Evolutionary conservation across 2,888 invertebrate species (phyloP), one percentile per base, ranked within the genome.

Genomic region (Phyto melanocephala): DNA sequence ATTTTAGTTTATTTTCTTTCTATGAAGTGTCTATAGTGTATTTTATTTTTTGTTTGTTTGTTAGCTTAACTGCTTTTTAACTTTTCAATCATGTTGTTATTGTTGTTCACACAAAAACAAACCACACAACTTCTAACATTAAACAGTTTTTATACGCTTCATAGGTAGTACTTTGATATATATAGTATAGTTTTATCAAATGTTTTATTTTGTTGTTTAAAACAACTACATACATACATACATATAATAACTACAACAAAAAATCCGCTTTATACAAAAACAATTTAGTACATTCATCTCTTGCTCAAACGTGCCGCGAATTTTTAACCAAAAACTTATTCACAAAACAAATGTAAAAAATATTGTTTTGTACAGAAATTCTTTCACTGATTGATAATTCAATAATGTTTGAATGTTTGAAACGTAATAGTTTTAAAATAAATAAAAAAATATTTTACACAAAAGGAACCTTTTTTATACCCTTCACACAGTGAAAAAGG

Each of bases 41-140:
- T 24, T 28, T 24, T 58, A 8, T 28, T 58, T 45, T 8, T 28
- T 62, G 33, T 28, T 28, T 50, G 42, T 35, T 63, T 35, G 63
- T 68, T 74, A 15, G 68, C 28, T 68, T 74, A 80, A 75, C 56
- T 71, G 60, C 40, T 22, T 58, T 71, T 67, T 70, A 62, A 80
- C 60, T 67, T 80, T 83, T 83, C 83, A 83, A 83, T 81, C 77
- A 81, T 58, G 24, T 60, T 50, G 60, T 62, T 28, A 28, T 28
- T 68, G 11, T 50, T 56, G 24, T 70, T 28, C 42, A 15, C 15
- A 56, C 13, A 15, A 47, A 42, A 10, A 37, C 37, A 11, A 47
- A 42, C 28, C 24, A 65, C 22, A 11, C 42, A 63, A 33, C 7
- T 22, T 22, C 5, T n/a, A 35, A 56, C 3, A 28, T 35, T 22